A percentile compares a stretch with the other conserved stretches of the same genome.
These are phyloP conservation scores for Indri indri DNA, from an alignment of 2,113 vertebrate genomes.

Conservation along the genomic window DNA sequence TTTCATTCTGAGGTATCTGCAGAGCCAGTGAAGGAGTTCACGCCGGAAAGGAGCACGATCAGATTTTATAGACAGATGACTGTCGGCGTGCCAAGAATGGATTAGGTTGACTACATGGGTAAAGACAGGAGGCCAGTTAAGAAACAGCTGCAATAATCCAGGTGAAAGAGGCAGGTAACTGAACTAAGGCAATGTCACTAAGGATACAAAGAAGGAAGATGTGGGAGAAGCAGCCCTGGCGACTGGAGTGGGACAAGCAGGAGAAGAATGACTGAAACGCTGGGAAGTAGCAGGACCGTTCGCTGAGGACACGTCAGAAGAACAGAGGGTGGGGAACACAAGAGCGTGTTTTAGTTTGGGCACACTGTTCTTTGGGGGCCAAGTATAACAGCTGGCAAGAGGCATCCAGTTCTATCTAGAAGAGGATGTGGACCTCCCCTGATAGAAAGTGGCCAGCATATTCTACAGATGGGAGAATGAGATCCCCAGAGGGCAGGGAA, in stretches of 20 bases:
- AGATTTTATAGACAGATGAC: neutral
- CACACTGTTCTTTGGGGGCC: neutral
- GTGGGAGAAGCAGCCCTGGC: rapidly evolving
- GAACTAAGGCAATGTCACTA: neutral
- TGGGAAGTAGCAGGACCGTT: rapidly evolving
- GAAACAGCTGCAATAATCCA: neutral
- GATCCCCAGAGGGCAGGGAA: neutral
- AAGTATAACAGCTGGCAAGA: neutral
- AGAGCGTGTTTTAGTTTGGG: neutral
- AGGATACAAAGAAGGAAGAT: neutral
- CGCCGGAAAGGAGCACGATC: neutral
- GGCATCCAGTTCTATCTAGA: neutral
- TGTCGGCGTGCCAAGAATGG: rapidly evolving
- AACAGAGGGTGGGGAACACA: rapidly evolving
- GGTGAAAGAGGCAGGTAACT: neutral
- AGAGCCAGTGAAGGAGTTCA: neutral
- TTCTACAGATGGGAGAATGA: neutral
- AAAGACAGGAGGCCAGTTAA: neutral
- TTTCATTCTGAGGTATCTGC: too few species aligned
- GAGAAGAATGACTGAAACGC: neutral
- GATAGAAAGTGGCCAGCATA: neutral
- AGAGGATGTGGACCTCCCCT: neutral
- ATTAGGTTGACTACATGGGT: neutral
- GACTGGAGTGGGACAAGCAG: neutral
- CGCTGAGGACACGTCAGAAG: rapidly evolving